A percentile compares a stretch with the other conserved stretches of the same genome.
Evolutionary conservation across 2,113 vertebrate species (phyloP).

Genomic region (Sinocyclocheilus maitianheensis): DNA sequence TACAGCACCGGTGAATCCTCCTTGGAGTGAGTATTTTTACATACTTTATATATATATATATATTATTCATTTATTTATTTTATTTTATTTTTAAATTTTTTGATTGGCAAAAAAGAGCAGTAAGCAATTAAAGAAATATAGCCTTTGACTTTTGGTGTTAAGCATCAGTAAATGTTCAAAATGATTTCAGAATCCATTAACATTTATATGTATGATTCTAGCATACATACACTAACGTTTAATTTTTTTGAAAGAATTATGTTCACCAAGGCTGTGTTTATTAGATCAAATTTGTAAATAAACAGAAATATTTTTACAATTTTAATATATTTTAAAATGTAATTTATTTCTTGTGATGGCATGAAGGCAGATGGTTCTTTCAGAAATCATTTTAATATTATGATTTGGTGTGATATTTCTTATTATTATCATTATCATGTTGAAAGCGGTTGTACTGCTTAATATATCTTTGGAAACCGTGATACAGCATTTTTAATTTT

Average conservation of each 20-base stretch:
- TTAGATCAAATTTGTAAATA: no score
- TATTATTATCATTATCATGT: background rate
- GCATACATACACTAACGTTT: background rate
- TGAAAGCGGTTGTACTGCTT: background rate
- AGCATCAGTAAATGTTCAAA: background rate
- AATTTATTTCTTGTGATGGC: no score
- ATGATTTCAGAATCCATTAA: background rate
- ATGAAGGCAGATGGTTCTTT: no score
- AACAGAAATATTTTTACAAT: no score
- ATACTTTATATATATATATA: background rate
- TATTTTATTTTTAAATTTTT: background rate
- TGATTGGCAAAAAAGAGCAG: background rate
- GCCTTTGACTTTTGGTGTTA: background rate
- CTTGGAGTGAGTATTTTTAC: slow-evolving; percentile 75
- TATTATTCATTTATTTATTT: no score
- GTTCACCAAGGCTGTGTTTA: no score
- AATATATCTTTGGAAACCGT: background rate
- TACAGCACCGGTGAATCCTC: slow-evolving; percentile 79
- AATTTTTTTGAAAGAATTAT: background rate
- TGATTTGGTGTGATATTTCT: background rate
- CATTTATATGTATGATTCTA: background rate
- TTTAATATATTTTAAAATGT: background rate
- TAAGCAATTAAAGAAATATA: background rate
- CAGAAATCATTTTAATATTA: background rate
- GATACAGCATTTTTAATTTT: background rate